Conservation (phyloP, 2,113 vertebrate genomes). For the Antigone vipio region DNA sequence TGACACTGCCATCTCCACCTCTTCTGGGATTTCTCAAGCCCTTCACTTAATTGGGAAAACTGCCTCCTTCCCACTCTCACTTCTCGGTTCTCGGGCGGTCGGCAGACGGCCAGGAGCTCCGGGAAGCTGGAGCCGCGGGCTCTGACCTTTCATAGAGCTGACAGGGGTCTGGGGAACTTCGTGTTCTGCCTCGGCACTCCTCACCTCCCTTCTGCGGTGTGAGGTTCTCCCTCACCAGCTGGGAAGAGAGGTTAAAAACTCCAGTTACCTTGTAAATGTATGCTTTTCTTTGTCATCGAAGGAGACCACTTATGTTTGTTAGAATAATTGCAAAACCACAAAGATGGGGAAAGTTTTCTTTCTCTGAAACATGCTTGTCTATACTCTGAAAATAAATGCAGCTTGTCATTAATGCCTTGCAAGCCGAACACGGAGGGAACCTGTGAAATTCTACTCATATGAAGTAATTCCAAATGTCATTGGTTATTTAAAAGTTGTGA, state of each 20-base stretch:
- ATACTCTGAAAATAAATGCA: neutral
- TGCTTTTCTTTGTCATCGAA: neutral
- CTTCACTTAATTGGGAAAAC: neutral
- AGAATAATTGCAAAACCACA: neutral
- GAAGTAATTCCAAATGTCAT: neutral
- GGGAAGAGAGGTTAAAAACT: neutral
- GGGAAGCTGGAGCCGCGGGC: neutral
- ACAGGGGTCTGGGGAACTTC: neutral
- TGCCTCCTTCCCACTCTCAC: neutral
- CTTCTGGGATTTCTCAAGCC: neutral
- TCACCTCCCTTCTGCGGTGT: neutral
- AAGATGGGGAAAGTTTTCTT: neutral
- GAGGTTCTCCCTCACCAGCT: neutral
- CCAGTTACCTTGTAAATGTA: neutral
- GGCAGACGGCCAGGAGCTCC: neutral
- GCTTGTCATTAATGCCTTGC: neutral
- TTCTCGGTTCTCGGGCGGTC: accelerated
- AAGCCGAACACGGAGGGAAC: neutral
- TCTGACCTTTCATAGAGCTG: neutral
- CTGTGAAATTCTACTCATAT: neutral
- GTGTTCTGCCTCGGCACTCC: neutral
- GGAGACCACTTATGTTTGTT: neutral
- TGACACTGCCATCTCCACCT: neutral
- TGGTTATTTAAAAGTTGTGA: neutral
- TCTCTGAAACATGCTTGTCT: neutral